Conservation (phyloP, 1,140 invertebrate species). For the Drosophila cardini region DNA sequence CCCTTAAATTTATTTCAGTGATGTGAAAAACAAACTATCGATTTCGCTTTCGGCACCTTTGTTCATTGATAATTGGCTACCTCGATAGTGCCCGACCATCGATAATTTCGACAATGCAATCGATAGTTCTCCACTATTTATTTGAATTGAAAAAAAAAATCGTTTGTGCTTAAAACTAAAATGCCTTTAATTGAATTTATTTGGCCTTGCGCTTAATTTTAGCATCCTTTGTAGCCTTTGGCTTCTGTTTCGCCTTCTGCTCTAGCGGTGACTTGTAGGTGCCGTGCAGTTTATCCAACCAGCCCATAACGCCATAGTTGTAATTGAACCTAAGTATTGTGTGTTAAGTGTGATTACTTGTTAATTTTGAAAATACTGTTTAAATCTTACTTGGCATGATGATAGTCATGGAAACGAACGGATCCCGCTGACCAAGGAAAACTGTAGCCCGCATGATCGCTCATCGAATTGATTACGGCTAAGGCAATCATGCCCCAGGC, state of each 20-base stretch:
- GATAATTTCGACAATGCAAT: too few relatives aligned
- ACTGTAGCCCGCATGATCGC: slow-evolving; percentile 94
- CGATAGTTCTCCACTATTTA: too few relatives aligned
- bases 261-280: slow-evolving; percentile 85
- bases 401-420: slow-evolving; percentile 95
- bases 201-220: slow-evolving; percentile 28
- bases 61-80: background rate
- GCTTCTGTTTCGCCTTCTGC: slow-evolving; percentile 11
- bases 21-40: too few relatives aligned
- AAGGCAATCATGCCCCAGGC: slow-evolving; percentile 92
- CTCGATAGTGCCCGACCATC: too few relatives aligned
- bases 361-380: too few relatives aligned
- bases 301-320: slow-evolving; percentile 93
- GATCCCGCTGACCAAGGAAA: slow-evolving; percentile 92
- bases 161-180: background rate
- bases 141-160: slow-evolving; percentile 13
- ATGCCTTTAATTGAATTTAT: background rate
- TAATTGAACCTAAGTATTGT: slow-evolving; percentile 92
- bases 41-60: too few relatives aligned
- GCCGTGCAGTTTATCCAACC: slow-evolving; percentile 93
- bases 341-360: too few relatives aligned
- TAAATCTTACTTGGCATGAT: slow-evolving; percentile 93
- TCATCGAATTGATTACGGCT: slow-evolving; percentile 91
- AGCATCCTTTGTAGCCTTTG: background rate
- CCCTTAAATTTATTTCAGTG: too few relatives aligned